A percentile compares a stretch with the other conserved stretches of the same genome.
These are phyloP conservation scores for Drosophila arawakana DNA, from an alignment of 1,140 invertebrate genomes.

Conservation along the genomic window DNA sequence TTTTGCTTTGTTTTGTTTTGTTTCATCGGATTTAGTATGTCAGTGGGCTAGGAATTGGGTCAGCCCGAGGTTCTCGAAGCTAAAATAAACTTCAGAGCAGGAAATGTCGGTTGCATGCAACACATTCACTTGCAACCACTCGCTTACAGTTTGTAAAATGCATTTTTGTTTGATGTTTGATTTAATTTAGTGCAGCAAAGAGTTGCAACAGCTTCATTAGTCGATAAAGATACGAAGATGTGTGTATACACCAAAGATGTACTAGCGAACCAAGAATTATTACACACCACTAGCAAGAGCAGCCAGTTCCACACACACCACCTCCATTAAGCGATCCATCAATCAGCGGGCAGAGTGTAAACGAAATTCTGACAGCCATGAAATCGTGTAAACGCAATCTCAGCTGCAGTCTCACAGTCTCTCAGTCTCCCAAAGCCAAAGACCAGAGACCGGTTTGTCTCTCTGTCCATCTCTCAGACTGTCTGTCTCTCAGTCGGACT, in stretches of 20 bases:
- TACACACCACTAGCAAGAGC: conserved; percentile 3
- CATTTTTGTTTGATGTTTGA: conserved; percentile 55
- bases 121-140: not conserved
- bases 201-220: conserved; percentile 44
- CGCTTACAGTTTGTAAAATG: conserved; percentile 16
- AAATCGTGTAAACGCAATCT: conserved; percentile 77
- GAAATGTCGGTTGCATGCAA: conserved; percentile 52
- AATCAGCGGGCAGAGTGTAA: conserved; percentile 65
- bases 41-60: conserved; percentile 58
- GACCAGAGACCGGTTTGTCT: conserved; percentile 19
- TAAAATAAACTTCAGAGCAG: conserved; percentile 67
- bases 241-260: not conserved
- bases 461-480: conserved; percentile 2
- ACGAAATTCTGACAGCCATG: conserved; percentile 73
- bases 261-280: conserved; percentile 3
- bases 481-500: not conserved
- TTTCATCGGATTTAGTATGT: conserved; percentile 30
- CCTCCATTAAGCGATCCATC: conserved; percentile 59
- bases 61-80: conserved; percentile 36
- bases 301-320: conserved; percentile 16
- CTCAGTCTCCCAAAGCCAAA: conserved; percentile 20
- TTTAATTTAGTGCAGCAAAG: conserved; percentile 32
- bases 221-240: conserved; percentile 13
- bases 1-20: conserved; percentile 24
- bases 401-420: conserved; percentile 40